These are phyloP conservation scores for Macaria notata DNA, from an alignment of 2,888 invertebrate species.

Conservation along the genomic window DNA sequence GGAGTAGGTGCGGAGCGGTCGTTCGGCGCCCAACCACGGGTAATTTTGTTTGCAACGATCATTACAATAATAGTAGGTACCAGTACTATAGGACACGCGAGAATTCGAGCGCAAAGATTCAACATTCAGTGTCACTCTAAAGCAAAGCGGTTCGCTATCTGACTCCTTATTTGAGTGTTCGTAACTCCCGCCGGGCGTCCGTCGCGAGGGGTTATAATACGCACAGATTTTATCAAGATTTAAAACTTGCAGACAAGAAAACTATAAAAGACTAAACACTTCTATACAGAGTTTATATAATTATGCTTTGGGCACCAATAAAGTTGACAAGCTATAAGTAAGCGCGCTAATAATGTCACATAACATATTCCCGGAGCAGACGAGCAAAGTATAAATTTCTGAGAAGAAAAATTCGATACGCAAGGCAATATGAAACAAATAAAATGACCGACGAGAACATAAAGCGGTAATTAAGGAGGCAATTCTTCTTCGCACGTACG, in stretches of 20 bases:
- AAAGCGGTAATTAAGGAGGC: conserved; percentile 64
- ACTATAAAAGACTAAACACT: conserved; percentile 30
- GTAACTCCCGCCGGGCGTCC: conserved; percentile 41
- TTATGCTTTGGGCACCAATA: too few species aligned
- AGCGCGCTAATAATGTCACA: neutral
- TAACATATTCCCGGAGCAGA: conserved; percentile 38
- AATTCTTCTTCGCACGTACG: conserved; percentile 74
- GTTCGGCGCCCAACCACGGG: conserved; percentile 74
- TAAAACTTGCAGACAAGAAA: conserved; percentile 33
- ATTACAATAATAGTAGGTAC: conserved; percentile 65
- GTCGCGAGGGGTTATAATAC: conserved; percentile 45
- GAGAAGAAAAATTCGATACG: conserved; percentile 52
- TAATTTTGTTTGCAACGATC: conserved; percentile 73
- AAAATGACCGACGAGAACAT: conserved; percentile 44
- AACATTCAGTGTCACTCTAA: conserved; percentile 61
- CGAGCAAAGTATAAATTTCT: conserved; percentile 59
- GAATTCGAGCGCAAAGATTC: conserved; percentile 47
- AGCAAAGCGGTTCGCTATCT: conserved; percentile 51
- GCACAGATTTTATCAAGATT: conserved; percentile 45
- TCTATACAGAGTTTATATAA: conserved; percentile 16
- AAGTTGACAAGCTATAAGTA: neutral
- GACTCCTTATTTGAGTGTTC: conserved; percentile 55
- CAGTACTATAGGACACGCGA: conserved; percentile 56
- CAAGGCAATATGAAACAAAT: conserved; percentile 47
- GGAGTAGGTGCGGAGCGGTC: conserved; percentile 64